Evolutionary conservation across 2,888 invertebrate species (phyloP).

Genomic region (Xylophagus ater): DNA sequence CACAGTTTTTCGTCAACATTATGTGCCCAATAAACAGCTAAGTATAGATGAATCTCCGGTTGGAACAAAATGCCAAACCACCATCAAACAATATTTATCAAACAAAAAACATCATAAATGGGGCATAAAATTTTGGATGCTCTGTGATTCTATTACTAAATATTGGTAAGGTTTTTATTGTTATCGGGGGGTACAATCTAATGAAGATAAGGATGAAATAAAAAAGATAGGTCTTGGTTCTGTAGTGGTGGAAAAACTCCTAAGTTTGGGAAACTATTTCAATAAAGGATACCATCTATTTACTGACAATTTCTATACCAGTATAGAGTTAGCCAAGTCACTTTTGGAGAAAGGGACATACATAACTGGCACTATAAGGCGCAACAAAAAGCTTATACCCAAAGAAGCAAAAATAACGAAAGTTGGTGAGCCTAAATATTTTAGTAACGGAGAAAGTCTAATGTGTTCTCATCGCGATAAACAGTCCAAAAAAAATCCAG

Average conservation of each 20-base stretch:
- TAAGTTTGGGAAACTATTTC: conserved; percentile 1
- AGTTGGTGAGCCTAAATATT: conserved; percentile 2
- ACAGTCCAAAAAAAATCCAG: background rate
- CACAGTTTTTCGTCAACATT: conserved; percentile 6
- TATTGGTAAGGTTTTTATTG: conserved; percentile 8
- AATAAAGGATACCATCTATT: conserved; percentile 4
- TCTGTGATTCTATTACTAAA: conserved; percentile 6
- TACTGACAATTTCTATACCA: conserved; percentile 4
- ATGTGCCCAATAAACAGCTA: conserved; percentile 15
- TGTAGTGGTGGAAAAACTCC: conserved; percentile 2
- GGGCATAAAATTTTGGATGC: conserved; percentile 7
- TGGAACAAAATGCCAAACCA: conserved; percentile 20
- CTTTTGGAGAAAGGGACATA: background rate
- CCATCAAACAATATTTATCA: conserved; percentile 21
- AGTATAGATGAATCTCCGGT: conserved; percentile 23
- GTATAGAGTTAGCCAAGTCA: background rate
- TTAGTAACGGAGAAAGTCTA: background rate
- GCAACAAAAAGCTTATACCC: conserved; percentile 1
- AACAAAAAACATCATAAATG: conserved; percentile 22
- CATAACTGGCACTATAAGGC: conserved; percentile 2
- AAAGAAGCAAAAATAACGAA: conserved; percentile 2
- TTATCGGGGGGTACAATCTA: conserved; percentile 3
- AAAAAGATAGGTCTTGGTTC: conserved; percentile 5
- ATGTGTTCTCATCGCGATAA: conserved; percentile 5
- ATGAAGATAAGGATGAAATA: conserved; percentile 5